A percentile compares a stretch with the other conserved stretches of the same genome.
phyloP scores from a whole-genome alignment of 2,113 vertebrate genomes.

The Tragulus kanchil region DNA sequence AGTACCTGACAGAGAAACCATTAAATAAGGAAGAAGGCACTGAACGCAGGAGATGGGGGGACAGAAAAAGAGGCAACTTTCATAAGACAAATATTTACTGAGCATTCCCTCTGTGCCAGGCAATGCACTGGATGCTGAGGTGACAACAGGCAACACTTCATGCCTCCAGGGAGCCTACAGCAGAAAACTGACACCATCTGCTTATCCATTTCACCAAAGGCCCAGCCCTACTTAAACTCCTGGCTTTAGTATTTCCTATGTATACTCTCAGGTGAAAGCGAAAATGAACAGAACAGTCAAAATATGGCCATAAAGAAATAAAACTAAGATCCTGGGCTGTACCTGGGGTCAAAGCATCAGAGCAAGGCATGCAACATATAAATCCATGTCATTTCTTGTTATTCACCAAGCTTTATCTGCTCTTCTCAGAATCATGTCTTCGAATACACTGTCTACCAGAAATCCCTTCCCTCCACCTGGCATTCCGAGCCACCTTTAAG shows the following conservation, averaged over 20 bases:
- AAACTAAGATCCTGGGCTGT: constrained; percentile 43
- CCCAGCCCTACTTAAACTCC: background rate
- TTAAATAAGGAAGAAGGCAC: background rate
- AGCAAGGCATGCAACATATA: background rate
- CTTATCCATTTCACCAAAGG: background rate
- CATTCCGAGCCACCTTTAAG: constrained; percentile 8
- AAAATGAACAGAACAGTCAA: constrained; percentile 10
- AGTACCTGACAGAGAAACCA: background rate
- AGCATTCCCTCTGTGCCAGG: constrained; percentile 17
- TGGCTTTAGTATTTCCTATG: constrained; percentile 11
- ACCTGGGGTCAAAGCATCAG: constrained; percentile 25
- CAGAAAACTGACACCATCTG: constrained; percentile 18
- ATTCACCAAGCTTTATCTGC: background rate
- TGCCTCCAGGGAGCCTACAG: background rate
- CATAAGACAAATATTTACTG: constrained; percentile 1
- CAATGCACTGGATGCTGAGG: constrained; percentile 1
- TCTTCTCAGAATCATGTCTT: background rate
- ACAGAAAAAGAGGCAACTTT: background rate
- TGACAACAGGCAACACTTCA: background rate
- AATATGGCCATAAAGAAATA: constrained; percentile 11
- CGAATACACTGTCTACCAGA: background rate
- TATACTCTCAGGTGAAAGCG: background rate
- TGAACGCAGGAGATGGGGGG: background rate
- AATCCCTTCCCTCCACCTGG: background rate
- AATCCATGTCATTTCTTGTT: constrained; percentile 40